Percentiles rank a stretch among this genome's conserved stretches.
These are phyloP conservation scores for Austrolebias charrua DNA, from an alignment of 2,797 vertebrate species.

Conservation along the genomic window DNA sequence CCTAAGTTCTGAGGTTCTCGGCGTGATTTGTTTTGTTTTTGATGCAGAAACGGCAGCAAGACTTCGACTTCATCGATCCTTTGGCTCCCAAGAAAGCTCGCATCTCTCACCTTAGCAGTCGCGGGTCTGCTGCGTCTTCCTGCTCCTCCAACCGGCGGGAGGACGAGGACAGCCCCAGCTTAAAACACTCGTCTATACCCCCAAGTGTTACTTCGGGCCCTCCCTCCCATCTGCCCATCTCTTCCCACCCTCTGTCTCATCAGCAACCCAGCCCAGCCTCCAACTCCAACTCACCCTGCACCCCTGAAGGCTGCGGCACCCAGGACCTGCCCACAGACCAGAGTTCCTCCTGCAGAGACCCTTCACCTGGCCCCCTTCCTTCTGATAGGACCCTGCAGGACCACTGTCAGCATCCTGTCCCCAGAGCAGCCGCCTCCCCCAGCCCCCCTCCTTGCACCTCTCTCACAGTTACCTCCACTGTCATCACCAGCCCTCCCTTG, in stretches of 20 bases:
- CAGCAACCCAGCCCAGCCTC: constrained; percentile 83
- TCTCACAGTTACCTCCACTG: constrained; percentile 67
- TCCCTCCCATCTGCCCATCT: constrained; percentile 59
- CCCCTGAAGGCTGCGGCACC: constrained; percentile 86
- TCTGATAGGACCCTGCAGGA: constrained; percentile 50
- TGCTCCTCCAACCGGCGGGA: constrained; percentile 71
- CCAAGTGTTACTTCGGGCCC: constrained; percentile 61
- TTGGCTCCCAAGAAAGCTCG: constrained; percentile 87
- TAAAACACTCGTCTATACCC: constrained; percentile 65
- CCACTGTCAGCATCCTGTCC: constrained; percentile 40
- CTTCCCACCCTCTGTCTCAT: constrained; percentile 70
- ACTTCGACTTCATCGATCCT: constrained; percentile 84
- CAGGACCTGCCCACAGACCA: constrained; percentile 86
- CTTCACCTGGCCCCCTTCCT: constrained; percentile 74
- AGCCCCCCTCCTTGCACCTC: constrained; percentile 61
- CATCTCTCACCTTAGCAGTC: constrained; percentile 85
- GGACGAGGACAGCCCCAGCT: constrained; percentile 64
- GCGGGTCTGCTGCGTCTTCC: constrained; percentile 70
- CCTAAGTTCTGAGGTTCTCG: background rate
- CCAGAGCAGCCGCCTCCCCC: constrained; percentile 44
- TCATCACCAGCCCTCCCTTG: constrained; percentile 62
- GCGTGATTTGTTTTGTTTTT: constrained; percentile 15
- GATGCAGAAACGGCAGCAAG: constrained; percentile 81
- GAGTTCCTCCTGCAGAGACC: constrained; percentile 82
- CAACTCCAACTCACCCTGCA: constrained; percentile 87